These are phyloP conservation scores for Amphiura filiformis DNA, from an alignment of 35 echinoderm and acorn worm genomes.

Conservation along the genomic window DNA sequence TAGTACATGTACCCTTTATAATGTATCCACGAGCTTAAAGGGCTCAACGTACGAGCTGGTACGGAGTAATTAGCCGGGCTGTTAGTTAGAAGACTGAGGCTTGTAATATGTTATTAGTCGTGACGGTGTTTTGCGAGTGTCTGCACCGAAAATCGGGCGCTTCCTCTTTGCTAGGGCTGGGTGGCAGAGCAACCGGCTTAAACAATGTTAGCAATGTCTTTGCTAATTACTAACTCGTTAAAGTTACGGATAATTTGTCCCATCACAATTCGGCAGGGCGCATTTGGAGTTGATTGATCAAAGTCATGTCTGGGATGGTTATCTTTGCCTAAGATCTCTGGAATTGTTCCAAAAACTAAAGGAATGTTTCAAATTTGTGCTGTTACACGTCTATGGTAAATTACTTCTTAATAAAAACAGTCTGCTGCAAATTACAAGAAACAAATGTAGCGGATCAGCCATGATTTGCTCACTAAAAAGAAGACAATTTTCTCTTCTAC, in stretches of 20 bases:
- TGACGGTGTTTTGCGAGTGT: slow-evolving; percentile 2
- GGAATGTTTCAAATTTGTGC: too few relatives aligned
- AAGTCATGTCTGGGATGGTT: background rate
- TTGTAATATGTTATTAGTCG: background rate
- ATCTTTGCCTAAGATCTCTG: background rate
- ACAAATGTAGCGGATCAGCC: too few relatives aligned
- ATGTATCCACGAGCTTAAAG: background rate
- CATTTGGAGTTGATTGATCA: slow-evolving; percentile 6
- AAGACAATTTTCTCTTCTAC: too few relatives aligned
- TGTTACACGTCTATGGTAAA: too few relatives aligned
- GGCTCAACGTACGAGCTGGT: background rate
- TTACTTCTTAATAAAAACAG: too few relatives aligned
- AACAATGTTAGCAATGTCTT: slow-evolving; percentile 1
- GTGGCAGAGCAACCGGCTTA: slow-evolving; percentile 1
- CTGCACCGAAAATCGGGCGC: background rate
- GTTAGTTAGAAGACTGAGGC: background rate
- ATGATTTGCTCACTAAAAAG: too few relatives aligned
- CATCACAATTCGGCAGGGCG: background rate
- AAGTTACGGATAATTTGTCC: background rate
- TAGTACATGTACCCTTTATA: background rate
- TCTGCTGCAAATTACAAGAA: too few relatives aligned
- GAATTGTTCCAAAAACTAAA: slow-evolving; percentile 1
- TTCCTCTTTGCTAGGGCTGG: background rate
- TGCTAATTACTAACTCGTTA: background rate
- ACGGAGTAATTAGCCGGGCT: background rate